phyloP scores from a whole-genome alignment of 2,797 vertebrate species.

The Anas acuta region DNA sequence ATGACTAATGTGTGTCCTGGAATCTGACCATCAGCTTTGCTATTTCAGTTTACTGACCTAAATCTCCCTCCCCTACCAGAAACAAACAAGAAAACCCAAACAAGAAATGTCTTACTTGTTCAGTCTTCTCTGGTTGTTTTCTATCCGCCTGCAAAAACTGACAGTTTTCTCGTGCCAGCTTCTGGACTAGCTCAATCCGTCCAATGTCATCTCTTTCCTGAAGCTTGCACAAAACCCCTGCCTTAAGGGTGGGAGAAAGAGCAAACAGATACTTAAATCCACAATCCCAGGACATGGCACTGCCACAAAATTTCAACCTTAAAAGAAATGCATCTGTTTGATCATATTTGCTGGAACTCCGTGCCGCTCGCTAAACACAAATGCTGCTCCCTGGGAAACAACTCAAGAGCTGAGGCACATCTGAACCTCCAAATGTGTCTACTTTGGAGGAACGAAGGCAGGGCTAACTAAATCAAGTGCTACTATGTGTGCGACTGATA shows the following conservation, averaged over 20 bases:
- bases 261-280: constrained; percentile 94
- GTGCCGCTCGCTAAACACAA: background rate
- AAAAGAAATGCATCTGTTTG: constrained; percentile 65
- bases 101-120: constrained; percentile 78
- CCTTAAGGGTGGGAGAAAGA: constrained; percentile 89
- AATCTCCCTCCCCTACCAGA: constrained; percentile 27
- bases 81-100: constrained; percentile 38
- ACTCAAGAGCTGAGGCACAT: constrained; percentile 15
- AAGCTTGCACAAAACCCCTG: constrained; percentile 85
- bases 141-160: constrained; percentile 86
- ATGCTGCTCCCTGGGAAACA: constrained; percentile 22
- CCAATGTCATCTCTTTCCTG: constrained; percentile 90
- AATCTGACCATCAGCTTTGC: constrained; percentile 52
- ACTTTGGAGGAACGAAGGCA: constrained; percentile 57
- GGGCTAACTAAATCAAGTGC: constrained; percentile 69
- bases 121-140: constrained; percentile 82
- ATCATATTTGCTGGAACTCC: background rate
- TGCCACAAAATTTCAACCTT: constrained; percentile 45
- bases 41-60: constrained; percentile 46
- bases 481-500: constrained; percentile 75
- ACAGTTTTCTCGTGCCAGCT: constrained; percentile 91
- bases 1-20: constrained; percentile 43
- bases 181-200: constrained; percentile 91
- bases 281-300: constrained; percentile 94
- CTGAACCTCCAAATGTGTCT: constrained; percentile 37